A percentile compares a stretch with the other conserved stretches of the same genome.
Conservation (phyloP, 2,797 vertebrate species). For the Gymnothorax javanicus region DNA sequence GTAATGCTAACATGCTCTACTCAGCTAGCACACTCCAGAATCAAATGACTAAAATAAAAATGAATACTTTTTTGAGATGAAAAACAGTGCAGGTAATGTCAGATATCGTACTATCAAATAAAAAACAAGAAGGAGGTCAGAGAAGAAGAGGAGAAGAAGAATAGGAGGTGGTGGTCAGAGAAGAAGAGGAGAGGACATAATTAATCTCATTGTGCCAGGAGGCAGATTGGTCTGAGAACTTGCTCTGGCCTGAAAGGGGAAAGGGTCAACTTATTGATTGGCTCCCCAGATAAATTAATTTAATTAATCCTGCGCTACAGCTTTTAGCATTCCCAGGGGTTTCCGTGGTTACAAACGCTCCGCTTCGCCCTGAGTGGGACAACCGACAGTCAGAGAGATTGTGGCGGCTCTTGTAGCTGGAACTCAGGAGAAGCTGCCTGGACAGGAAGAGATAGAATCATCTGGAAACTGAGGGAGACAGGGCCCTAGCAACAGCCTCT, state of each 20-base stretch:
- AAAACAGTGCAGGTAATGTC: background rate
- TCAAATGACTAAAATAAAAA: background rate
- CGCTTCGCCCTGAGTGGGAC: background rate
- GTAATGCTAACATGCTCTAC: too few species aligned
- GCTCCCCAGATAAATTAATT: background rate
- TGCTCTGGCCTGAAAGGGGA: background rate
- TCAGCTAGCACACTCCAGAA: too few species aligned
- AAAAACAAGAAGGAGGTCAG: background rate
- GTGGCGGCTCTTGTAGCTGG: background rate
- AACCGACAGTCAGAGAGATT: background rate
- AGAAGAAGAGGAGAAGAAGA: background rate
- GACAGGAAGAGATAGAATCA: background rate
- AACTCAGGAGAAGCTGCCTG: background rate
- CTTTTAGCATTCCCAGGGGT: background rate
- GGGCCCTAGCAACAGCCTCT: background rate
- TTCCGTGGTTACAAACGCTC: background rate
- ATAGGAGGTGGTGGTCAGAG: too few species aligned
- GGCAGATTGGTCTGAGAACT: background rate
- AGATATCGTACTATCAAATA: background rate
- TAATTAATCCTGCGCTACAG: background rate
- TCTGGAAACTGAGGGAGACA: background rate
- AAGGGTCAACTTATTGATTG: background rate
- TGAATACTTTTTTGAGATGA: background rate
- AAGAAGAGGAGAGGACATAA: too few species aligned
- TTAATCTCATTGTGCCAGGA: constrained; percentile 3